Evolutionary conservation across 2,888 invertebrate genomes (phyloP), one percentile per base, ranked within the genome.

Genomic region (Erebia aethiops): DNA sequence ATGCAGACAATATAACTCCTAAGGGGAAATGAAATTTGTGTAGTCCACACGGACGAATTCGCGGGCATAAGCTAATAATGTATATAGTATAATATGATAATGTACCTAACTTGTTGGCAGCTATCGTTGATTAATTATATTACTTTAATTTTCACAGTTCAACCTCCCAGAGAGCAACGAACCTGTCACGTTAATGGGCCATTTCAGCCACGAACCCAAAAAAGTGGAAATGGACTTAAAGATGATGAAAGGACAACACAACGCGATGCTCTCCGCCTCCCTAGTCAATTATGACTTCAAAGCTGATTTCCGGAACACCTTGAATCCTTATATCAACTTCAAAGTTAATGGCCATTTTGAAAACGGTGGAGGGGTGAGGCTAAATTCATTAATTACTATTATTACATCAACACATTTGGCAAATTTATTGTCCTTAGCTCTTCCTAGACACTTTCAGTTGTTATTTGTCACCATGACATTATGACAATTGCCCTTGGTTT

Each of bases 291-390:
- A 84, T 1, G 89, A 94, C 49, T 81, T 94, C 16, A 92, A 89
- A 51, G 72, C 95, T 0, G 92, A 94, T 73, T 91, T 95, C 72
- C 86, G 92, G 72, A 95, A 96, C 75, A 94, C 93, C 1, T 85
- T 95, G 64, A 95, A 95, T 78, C 95, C 95, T 0, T 89, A 90
- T 60, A 81, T 94, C 57, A 95, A 95, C 77, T 95, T 96, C 83
- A 94, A 93, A 69, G 43, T 95, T 4, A 92, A 94, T 52, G 95
- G 95, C 78, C 94, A 95, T 69, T 86, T 91, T 71, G 90, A 93
- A 74, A 84, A 83, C 61, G 84, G 81, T 13, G 82, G 84, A 56
- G 80, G 84, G 66, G 94, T 94, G 81, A 88, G 88, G 16, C 54
- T 35, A 5, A 7, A 7, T 51, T 51, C 2, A 1, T 18, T 18